Conservation (phyloP, 1,140 invertebrate genomes). For the Littorina saxatilis region DNA sequence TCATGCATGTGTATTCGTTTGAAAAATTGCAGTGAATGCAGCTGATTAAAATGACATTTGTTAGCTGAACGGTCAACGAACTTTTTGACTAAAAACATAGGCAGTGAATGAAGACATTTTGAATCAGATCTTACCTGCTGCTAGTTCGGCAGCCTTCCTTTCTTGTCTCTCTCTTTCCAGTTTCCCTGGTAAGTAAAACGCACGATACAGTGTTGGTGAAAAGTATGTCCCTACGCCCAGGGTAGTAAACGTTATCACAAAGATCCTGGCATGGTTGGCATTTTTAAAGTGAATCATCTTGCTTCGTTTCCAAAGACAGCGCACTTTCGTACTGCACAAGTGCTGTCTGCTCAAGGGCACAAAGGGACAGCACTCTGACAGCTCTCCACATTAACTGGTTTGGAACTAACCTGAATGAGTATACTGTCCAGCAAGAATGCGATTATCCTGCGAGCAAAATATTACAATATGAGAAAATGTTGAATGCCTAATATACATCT, state of each 20-base stretch:
- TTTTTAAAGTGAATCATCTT: constrained; percentile 17
- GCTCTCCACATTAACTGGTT: background rate
- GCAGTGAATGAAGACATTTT: too few species aligned
- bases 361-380: background rate
- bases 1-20: too few species aligned
- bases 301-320: background rate
- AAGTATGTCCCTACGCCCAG: constrained; percentile 10
- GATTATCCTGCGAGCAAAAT: too few species aligned
- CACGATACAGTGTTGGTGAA: constrained; percentile 26
- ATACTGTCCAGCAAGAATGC: background rate
- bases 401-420: background rate
- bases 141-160: background rate
- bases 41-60: too few species aligned
- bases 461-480: too few species aligned
- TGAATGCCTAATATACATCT: too few species aligned
- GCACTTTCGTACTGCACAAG: too few species aligned
- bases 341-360: constrained; percentile 3
- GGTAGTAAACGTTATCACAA: constrained; percentile 14
- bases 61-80: too few species aligned
- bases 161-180: constrained; percentile 11
- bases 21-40: too few species aligned
- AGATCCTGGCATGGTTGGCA: constrained; percentile 5
- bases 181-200: constrained; percentile 23
- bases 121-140: too few species aligned
- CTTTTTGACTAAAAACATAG: too few species aligned